Percentiles rank a stretch among this genome's conserved stretches.
phyloP scores from a whole-genome alignment of 2,797 vertebrate species.

The Enteromius unitaeniatus region DNA sequence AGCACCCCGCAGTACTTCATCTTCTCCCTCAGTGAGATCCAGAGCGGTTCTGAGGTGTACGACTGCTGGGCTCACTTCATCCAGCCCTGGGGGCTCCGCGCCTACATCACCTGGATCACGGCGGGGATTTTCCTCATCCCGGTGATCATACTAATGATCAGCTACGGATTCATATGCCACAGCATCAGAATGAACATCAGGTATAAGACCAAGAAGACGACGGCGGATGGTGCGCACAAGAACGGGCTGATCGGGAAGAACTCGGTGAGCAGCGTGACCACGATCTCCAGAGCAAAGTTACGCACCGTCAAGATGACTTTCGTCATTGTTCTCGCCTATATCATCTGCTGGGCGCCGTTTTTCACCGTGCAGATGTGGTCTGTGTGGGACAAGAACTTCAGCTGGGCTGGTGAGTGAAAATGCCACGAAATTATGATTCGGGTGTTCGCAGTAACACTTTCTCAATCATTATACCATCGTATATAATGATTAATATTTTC shows the following conservation, averaged over 20 bases:
- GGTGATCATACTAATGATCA: slow-evolving; percentile 83
- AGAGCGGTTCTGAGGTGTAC: slow-evolving; percentile 84
- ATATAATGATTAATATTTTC: too few species aligned
- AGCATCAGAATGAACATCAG: slow-evolving; percentile 90
- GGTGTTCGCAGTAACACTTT: too few species aligned
- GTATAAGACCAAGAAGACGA: slow-evolving; percentile 80
- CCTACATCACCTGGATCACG: slow-evolving; percentile 96
- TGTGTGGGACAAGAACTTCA: slow-evolving; percentile 88
- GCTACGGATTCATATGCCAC: slow-evolving; percentile 94
- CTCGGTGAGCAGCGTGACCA: slow-evolving; percentile 89
- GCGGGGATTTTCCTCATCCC: slow-evolving; percentile 90
- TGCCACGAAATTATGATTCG: not conserved
- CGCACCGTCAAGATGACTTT: slow-evolving; percentile 98
- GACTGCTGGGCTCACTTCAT: slow-evolving; percentile 97
- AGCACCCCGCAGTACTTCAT: slow-evolving; percentile 94
- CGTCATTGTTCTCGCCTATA: slow-evolving; percentile 92
- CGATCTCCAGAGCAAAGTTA: slow-evolving; percentile 92
- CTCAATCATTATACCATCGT: too few species aligned
- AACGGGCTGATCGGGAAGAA: slow-evolving; percentile 81
- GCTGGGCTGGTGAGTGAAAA: slow-evolving; percentile 82
- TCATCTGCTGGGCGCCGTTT: slow-evolving; percentile 95
- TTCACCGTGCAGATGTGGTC: slow-evolving; percentile 97
- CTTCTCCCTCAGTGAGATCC: slow-evolving; percentile 91
- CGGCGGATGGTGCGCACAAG: slow-evolving; percentile 58
- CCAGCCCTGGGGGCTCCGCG: slow-evolving; percentile 86